Conservation (phyloP, 2,888 invertebrate species). For the Argynnis bischoffii region DNA sequence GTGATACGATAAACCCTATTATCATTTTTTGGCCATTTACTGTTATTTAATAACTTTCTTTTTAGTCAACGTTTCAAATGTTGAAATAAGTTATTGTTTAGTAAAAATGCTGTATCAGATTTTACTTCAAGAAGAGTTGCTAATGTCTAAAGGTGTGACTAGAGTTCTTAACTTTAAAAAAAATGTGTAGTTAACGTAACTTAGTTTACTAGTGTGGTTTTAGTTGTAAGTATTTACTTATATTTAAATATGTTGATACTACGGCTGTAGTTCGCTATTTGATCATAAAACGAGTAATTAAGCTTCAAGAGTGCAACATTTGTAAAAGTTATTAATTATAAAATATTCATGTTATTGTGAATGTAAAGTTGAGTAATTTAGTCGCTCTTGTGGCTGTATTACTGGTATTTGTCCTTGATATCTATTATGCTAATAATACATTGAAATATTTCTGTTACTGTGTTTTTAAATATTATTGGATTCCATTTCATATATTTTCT, state of each 20-base stretch:
- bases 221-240: no score
- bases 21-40: conserved; percentile 10
- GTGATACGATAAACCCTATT: conserved; percentile 25
- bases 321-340: no score
- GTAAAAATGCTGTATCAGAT: conserved; percentile 21
- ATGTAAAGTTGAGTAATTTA: no score
- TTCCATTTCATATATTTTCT: not conserved
- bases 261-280: no score
- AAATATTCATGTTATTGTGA: no score
- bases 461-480: not conserved
- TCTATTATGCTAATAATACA: not conserved
- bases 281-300: no score
- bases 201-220: no score
- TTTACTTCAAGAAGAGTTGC: conserved; percentile 10
- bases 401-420: conserved; percentile 5
- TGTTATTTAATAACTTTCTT: conserved; percentile 1
- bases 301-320: no score
- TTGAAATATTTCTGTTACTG: no score
- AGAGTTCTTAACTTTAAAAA: not conserved
- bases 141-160: conserved; percentile 18
- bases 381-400: not conserved
- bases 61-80: not conserved
- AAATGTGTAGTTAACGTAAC: not conserved
- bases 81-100: not conserved
- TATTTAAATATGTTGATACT: no score